These are phyloP conservation scores for Amphilophus citrinellus DNA, from an alignment of 2,113 vertebrate species.

Conservation along the genomic window DNA sequence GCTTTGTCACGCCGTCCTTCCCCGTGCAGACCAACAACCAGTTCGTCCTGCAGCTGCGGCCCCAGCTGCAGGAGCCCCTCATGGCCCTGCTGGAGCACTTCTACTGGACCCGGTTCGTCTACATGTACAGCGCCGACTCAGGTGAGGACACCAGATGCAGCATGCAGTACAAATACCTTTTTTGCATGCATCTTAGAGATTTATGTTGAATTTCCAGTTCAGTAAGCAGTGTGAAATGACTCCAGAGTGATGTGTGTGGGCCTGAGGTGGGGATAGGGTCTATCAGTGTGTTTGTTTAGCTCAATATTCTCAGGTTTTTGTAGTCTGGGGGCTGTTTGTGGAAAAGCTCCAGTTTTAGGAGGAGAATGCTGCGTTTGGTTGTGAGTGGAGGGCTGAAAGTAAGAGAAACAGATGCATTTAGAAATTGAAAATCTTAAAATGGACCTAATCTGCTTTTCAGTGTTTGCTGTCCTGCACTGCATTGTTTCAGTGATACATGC, in stretches of 20 bases:
- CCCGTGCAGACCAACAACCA: slow-evolving; percentile 95
- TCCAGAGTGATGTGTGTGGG: neutral
- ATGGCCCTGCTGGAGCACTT: slow-evolving; percentile 93
- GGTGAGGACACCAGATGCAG: slow-evolving; percentile 75
- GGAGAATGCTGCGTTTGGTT: neutral
- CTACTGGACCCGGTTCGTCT: slow-evolving; percentile 94
- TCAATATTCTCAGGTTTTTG: accelerated
- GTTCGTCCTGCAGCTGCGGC: slow-evolving; percentile 97
- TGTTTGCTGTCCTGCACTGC: too few species aligned
- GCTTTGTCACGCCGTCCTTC: slow-evolving; percentile 96
- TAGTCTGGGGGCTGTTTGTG: neutral
- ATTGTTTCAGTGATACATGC: too few species aligned
- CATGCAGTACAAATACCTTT: neutral
- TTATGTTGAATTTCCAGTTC: neutral
- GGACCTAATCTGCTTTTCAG: too few species aligned
- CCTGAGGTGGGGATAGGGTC: neutral
- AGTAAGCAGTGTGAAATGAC: neutral
- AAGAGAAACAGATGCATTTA: neutral
- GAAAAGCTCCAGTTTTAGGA: neutral
- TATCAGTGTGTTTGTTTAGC: neutral
- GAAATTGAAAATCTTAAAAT: neutral
- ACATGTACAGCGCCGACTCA: slow-evolving; percentile 95
- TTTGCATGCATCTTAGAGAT: neutral
- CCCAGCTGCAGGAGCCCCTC: slow-evolving; percentile 93
- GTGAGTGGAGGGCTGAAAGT: neutral